Base-by-base conservation (phyloP, 2,888 invertebrate genomes). In the Diarsia rubi region DNA sequence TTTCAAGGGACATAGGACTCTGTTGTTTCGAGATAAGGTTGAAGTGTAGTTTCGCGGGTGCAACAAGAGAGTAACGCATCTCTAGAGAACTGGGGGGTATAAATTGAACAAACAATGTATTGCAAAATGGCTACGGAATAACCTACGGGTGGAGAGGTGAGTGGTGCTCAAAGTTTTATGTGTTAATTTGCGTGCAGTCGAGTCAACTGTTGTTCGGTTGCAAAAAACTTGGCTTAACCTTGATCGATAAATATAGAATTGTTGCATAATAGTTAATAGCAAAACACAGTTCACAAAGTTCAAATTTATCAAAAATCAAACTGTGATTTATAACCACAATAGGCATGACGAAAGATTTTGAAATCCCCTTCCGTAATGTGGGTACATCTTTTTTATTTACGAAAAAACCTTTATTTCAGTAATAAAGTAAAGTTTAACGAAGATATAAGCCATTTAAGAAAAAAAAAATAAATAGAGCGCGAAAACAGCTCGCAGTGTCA, bases 101-200 rank as follows among this genome's bases (percentile, higher is more conserved):
- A 94, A 94, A 95, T 95, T 95, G 95, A 92, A 93, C 95, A 95
- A 95, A 95, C 95, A 95, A 94, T 95, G 95, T 94, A 94, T 95
- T 92, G 94, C 92, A 93, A 94, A 94, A 94, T 94, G 93, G 94
- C 92, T 90, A 88, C 89, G 89, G 88, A 88, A 92, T 92, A 91
- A 91, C 90, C 90, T 88, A 83, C 87, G 84, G 84, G 88, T 86
- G 87, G 88, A 85, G 79, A 75, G 78, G 77, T 63, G 62, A 67
- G 85, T 42, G 93, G 75, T 84, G 81, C 90, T 90, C 92, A 93
- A 95, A 93, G 86, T 91, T 89, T 84, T 69, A 57, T 52, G 6
- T n/a, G 19, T 57, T 52, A 60, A 76, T 84, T 81, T 66, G 31
- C 8, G 12, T 54, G 60, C 21, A 49, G 49, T 63, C 44, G 16